phyloP scores from a whole-genome alignment of 2,888 invertebrate species.

The Hirtodrosophila alboralis region DNA sequence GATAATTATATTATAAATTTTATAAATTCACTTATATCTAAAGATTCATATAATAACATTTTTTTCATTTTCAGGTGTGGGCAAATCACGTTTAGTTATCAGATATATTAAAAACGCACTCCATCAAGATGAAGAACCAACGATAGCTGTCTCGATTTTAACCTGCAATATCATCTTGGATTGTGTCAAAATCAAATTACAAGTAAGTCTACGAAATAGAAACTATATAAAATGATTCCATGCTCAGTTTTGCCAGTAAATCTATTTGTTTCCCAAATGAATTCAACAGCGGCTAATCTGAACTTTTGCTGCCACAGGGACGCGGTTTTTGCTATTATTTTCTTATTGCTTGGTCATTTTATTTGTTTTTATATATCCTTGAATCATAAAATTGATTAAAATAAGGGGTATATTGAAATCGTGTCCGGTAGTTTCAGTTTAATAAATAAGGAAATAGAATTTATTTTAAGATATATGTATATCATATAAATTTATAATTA shows the following conservation, averaged over 20 bases:
- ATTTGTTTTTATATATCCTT: constrained; percentile 26
- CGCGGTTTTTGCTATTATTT: constrained; percentile 19
- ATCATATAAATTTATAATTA: too few species aligned
- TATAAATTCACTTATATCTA: too few species aligned
- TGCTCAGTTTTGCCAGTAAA: constrained; percentile 36
- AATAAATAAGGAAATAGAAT: too few species aligned
- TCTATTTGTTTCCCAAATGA: constrained; percentile 50
- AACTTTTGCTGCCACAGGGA: constrained; percentile 43
- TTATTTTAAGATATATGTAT: too few species aligned
- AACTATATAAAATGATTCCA: not conserved
- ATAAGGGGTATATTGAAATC: too few species aligned
- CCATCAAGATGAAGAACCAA: constrained; percentile 90
- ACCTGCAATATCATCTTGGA: constrained; percentile 92
- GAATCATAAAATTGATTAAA: too few species aligned
- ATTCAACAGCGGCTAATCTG: constrained; percentile 50
- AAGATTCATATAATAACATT: not conserved
- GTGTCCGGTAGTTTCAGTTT: too few species aligned
- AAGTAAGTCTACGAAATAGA: constrained; percentile 86
- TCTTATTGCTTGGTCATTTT: constrained; percentile 52
- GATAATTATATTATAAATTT: too few species aligned
- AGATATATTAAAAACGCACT: constrained; percentile 92
- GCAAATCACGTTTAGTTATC: constrained; percentile 94
- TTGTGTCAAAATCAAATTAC: constrained; percentile 89
- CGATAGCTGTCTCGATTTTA: constrained; percentile 95
- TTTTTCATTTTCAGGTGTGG: constrained; percentile 89